Evolutionary conservation across 1,140 invertebrate genomes (phyloP), one percentile per base, ranked within the genome.

Genomic region (Lysiphlebus fabarum): DNA sequence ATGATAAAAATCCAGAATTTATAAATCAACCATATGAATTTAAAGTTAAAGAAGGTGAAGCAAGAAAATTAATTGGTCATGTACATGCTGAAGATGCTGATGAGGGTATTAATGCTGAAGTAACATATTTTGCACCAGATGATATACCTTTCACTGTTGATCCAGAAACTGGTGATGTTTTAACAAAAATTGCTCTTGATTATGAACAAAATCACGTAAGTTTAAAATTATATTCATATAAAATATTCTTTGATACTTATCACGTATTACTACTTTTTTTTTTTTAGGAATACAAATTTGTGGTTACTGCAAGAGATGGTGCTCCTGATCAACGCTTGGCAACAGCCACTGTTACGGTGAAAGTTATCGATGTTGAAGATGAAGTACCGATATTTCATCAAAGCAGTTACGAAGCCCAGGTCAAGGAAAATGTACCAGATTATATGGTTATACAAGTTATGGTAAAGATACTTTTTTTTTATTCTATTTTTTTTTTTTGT

Each of bases 1-100:
- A 95, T 68, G 92, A 95, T 66, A 92, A 93, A 62, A 93, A 90
- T 77, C 90, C 89, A 0, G 88, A 89, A 64, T 95, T 95, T 70
- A 83, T 89, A 6, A 85, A 85, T 34, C 65, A 86, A 43, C 90
- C 90, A 0, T 95, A 95, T 67, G 81, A 85, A 17, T 95, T 95
- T 72, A 77, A 84, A 8, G 89, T 95, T 0, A 88, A 90, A 69
- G 93, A 95, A 83, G 92, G 92, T 53, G 80, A 83, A 44, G 76
- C 82, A 0, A 82, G 85, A 50, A 83, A 83, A 47, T 78, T 84
- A 11, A 87, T 92, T 1, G 92, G 93, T 12, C 83, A 85, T 58
- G 90, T 95, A 0, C 87, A 90, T 66, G 92, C 92, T 11, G 85
- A 85, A 5, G 93, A 96, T 73, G 85, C 86, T 0, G 93, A 96